These are phyloP conservation scores for Equus quagga DNA, from an alignment of 2,113 vertebrate species.

Conservation along the genomic window DNA sequence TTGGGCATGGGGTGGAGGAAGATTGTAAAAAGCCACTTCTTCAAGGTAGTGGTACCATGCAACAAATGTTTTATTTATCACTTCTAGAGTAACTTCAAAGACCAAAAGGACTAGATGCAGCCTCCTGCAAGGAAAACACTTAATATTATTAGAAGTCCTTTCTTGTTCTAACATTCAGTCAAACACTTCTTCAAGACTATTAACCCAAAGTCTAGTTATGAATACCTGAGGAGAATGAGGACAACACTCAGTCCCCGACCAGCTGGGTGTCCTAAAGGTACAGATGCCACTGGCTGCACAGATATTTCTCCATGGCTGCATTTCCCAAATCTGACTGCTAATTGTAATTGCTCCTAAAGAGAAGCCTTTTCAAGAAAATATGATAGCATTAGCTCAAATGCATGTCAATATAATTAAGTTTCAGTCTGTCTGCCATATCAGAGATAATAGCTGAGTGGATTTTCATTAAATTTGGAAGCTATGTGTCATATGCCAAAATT, in stretches of 20 bases:
- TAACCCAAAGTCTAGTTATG: not conserved
- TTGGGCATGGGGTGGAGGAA: not conserved
- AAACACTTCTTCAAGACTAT: slow-evolving; percentile 24
- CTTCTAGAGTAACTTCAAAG: not conserved
- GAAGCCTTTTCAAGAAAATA: slow-evolving; percentile 62
- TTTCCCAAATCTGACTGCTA: slow-evolving; percentile 24
- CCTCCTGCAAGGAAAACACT: not conserved
- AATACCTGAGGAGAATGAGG: not conserved
- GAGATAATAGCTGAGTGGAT: slow-evolving; percentile 62
- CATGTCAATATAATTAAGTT: slow-evolving; percentile 74
- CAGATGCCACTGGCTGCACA: not conserved
- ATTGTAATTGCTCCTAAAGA: slow-evolving; percentile 58
- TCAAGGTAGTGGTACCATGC: not conserved
- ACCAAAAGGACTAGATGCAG: not conserved
- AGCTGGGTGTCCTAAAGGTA: not conserved
- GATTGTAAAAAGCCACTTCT: not conserved
- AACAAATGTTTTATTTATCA: not conserved
- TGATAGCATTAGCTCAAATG: slow-evolving; percentile 62
- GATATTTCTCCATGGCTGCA: not conserved
- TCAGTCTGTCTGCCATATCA: slow-evolving; percentile 66
- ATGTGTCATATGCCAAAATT: slow-evolving; percentile 68
- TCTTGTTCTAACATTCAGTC: not conserved
- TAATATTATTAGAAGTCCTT: not conserved
- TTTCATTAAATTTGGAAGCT: slow-evolving; percentile 78
- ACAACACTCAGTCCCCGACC: not conserved